Base-by-base conservation (phyloP, 2,888 invertebrate genomes). In the Erynnis tages region DNA sequence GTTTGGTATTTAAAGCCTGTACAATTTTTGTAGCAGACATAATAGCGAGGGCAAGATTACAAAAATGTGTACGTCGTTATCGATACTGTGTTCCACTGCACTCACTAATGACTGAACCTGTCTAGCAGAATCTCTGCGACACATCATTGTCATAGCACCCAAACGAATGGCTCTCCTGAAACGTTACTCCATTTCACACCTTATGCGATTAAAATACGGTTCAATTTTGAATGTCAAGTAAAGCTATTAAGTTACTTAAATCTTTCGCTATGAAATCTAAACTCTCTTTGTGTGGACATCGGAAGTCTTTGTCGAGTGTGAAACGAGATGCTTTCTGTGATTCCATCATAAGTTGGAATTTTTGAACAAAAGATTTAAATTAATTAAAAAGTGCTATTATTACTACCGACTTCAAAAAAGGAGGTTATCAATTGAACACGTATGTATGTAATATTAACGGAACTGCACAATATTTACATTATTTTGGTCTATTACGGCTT, bases 51-150 rank as follows among this genome's bases (percentile, higher is more conserved):
- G n/a, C n/a, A n/a, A n/a, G n/a, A n/a, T n/a, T n/a, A n/a, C n/a
- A n/a, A n/a, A n/a, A n/a, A n/a, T n/a, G n/a, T n/a, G n/a, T n/a
- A n/a, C n/a, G n/a, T n/a, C n/a, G 5, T 21, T 5, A 5, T 4
- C 11, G 13, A 30, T 13, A 13, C 30, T 11, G 16, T 13, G n/a
- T 13, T 49, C 21, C 58, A 56, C 62, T 56, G 58, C 62, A 40
- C 8, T 44, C 68, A 67, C 72, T 79, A 80, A 80, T 79, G 76
- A 75, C 74, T 70, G 65, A 72, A 73, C 65, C 65, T 71, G 68
- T 58, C 69, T 63, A 72, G 75, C 78, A 73, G 73, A 78, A 77
- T 76, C 75, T 72, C 65, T 65, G 63, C 72, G 69, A 77, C 79
- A 75, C 72, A 61, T 77, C 74, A 75, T 79, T 76, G 75, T 79